Evolutionary conservation across 2,113 vertebrate genomes (phyloP).

Genomic region (Struthidea cinerea): DNA sequence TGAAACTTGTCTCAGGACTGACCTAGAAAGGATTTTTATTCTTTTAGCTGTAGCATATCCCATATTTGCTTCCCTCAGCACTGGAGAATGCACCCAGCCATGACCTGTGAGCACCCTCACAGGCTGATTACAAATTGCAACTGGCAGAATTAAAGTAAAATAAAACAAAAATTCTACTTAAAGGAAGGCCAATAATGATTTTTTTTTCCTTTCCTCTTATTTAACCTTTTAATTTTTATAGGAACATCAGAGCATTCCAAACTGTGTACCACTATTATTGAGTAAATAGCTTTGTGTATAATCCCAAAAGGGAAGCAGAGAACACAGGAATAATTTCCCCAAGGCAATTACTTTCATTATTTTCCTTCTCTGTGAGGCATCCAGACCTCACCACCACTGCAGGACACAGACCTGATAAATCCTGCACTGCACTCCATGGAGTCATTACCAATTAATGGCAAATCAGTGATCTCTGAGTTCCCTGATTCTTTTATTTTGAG

Average conservation of each 20-base stretch:
- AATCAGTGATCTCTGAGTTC: neutral
- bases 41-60: neutral
- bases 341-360: neutral
- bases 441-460: neutral
- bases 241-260: neutral
- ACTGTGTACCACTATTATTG: fast-evolving
- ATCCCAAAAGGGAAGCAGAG: neutral
- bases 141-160: neutral
- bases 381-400: neutral
- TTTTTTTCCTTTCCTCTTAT: neutral
- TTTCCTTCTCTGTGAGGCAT: neutral
- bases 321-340: neutral
- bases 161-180: neutral
- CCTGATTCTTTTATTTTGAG: neutral
- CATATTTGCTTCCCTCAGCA: neutral
- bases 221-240: neutral
- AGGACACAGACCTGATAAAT: neutral
- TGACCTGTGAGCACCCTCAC: neutral
- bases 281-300: neutral
- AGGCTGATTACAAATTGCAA: neutral
- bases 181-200: neutral
- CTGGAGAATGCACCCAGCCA: neutral
- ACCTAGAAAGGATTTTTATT: neutral
- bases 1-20: neutral
- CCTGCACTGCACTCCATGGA: neutral